Evolutionary conservation across 2,888 invertebrate species (phyloP), one percentile per base, ranked within the genome.

Genomic region (Pseudococcus jackbeardsleyi): DNA sequence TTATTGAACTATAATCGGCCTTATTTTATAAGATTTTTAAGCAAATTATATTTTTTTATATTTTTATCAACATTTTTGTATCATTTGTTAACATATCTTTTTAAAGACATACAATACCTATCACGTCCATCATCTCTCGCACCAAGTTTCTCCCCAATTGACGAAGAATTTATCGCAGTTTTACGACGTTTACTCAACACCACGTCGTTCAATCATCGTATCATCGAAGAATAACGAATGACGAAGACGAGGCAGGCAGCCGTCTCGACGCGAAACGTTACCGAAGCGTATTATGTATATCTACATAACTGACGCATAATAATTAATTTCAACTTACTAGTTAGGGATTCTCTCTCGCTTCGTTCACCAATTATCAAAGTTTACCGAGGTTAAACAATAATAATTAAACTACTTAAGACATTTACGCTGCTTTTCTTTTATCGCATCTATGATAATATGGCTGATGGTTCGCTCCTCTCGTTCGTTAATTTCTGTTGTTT

Each of bases 231-330:
- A 8, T 64, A 19, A 8, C 7, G 19, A 7, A 22, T 64, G 64
- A 22, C 22, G 64, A 22, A 19, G 64, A 22, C 8, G 22, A 64
- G 9, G 19, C 22, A 64, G 15, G 64, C 19, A 64, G 22, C 7
- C 64, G 12, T 64, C 64, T 64, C 7, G 19, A 64, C 64, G 64
- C 22, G 64, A 64, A 64, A 64, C 19, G 64, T 64, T 64, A 22
- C 64, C 64, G 64, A 64, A 64, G 64, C 64, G 64, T 64, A 64
- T 64, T 64, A 64, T 64, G 64, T 64, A 64, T 64, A 54, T 54
- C 54, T 54, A 54, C 64, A 64, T 64, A 64, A 64, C 64, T 64
- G 64, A 64, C 64, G 64, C 64, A 64, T 64, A 22, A 22, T 64
- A 64, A 64, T 64, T 22, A 64, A 64, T 64, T 64, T 64, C 64